Evolutionary conservation across 2,888 invertebrate genomes (phyloP).

Genomic region (Polyploca ridens): DNA sequence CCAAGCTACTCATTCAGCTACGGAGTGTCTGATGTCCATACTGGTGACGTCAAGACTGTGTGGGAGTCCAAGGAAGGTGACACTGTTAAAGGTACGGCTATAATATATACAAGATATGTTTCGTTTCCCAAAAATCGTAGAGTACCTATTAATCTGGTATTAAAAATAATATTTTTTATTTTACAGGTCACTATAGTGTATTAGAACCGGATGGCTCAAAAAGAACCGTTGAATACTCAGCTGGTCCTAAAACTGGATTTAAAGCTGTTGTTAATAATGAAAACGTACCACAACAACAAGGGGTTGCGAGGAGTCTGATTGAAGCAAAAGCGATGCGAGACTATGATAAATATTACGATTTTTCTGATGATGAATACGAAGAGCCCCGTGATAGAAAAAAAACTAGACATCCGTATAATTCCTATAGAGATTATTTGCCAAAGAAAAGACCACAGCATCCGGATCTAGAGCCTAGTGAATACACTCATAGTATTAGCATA

Average conservation of each 20-base stretch:
- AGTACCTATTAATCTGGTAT: not conserved
- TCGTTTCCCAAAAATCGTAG: too few species aligned
- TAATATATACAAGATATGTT: not conserved
- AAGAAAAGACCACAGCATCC: slow-evolving; percentile 63
- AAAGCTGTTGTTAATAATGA: slow-evolving; percentile 84
- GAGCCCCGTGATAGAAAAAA: slow-evolving; percentile 62
- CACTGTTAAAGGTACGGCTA: slow-evolving; percentile 77
- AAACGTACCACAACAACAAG: slow-evolving; percentile 43
- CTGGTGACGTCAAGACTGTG: slow-evolving; percentile 86
- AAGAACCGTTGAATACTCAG: slow-evolving; percentile 85
- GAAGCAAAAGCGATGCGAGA: slow-evolving; percentile 69
- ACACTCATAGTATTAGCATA: slow-evolving; percentile 69
- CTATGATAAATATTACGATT: slow-evolving; percentile 67
- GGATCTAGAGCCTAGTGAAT: slow-evolving; percentile 71
- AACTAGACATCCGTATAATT: slow-evolving; percentile 57
- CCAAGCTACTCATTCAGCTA: slow-evolving; percentile 86
- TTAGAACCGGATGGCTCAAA: slow-evolving; percentile 87
- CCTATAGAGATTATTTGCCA: slow-evolving; percentile 56
- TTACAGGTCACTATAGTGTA: slow-evolving; percentile 86
- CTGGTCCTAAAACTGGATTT: slow-evolving; percentile 84
- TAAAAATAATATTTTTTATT: not conserved
- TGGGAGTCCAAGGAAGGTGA: slow-evolving; percentile 87
- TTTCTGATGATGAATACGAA: slow-evolving; percentile 61
- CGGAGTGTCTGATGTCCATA: slow-evolving; percentile 84
- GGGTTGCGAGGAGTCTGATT: slow-evolving; percentile 41